Evolutionary conservation across 2,113 vertebrate species (phyloP).

Genomic region (Sebastes schlegelii): DNA sequence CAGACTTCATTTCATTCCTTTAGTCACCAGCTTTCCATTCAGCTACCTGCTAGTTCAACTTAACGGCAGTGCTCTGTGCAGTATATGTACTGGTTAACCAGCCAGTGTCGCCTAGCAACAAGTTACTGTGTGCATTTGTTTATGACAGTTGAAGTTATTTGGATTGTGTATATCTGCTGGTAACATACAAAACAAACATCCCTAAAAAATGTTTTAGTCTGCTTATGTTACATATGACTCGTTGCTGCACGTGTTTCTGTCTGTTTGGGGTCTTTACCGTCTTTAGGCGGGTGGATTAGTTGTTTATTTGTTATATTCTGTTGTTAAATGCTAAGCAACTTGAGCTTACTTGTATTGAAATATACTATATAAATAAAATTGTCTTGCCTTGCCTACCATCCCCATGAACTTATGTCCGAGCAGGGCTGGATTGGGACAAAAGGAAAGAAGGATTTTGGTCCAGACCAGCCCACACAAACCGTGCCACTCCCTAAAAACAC

Average conservation of each 20-base stretch:
- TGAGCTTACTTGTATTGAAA: not conserved
- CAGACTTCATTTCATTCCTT: not conserved
- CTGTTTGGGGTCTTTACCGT: too few species aligned
- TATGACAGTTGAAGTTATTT: not conserved
- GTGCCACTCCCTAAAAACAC: too few species aligned
- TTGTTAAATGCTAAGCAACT: not conserved
- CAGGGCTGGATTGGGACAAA: too few species aligned
- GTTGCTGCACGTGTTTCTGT: not conserved
- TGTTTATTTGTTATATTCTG: not conserved
- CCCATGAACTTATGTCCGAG: too few species aligned
- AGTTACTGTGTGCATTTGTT: not conserved
- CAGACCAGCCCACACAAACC: too few species aligned
- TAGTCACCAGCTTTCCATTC: not conserved
- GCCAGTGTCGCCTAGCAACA: constrained; percentile 38
- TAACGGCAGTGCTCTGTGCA: not conserved
- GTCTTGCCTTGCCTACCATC: not conserved
- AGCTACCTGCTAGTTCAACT: constrained; percentile 16
- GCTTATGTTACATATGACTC: not conserved
- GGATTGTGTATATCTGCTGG: not conserved
- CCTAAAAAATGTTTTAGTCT: not conserved
- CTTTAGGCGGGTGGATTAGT: too few species aligned
- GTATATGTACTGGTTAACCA: not conserved
- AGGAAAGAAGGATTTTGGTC: too few species aligned
- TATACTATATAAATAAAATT: not conserved
- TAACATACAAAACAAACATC: not conserved